A percentile compares a stretch with the other conserved stretches of the same genome.
Conservation (phyloP, 2,888 invertebrate species). For the Parasteatoda lunata region DNA sequence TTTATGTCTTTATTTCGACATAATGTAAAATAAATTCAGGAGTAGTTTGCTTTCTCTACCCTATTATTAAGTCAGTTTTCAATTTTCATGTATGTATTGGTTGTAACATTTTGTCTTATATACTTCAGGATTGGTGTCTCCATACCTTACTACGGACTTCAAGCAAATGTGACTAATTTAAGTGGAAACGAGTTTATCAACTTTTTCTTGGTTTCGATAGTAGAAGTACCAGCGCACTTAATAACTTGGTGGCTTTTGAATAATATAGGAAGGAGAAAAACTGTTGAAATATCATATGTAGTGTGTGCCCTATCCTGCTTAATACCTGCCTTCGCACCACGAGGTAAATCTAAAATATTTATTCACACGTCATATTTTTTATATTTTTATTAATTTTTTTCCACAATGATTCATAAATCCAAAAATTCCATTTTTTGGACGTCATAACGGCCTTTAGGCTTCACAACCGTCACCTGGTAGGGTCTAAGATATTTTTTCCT, state of each 20-base stretch:
- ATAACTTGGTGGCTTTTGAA: slow-evolving; percentile 78
- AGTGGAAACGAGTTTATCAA: slow-evolving; percentile 81
- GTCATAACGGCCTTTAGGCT: background rate
- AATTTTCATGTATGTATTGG: no score
- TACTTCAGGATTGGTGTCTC: slow-evolving; percentile 18
- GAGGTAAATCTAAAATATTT: slow-evolving; percentile 10
- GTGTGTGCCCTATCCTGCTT: slow-evolving; percentile 72
- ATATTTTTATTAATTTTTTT: background rate
- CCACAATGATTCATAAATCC: background rate
- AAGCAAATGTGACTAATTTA: slow-evolving; percentile 73
- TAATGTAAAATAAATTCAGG: no score
- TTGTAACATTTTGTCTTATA: no score
- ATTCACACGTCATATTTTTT: background rate
- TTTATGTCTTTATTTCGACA: no score
- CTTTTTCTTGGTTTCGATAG: slow-evolving; percentile 79
- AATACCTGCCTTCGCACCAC: slow-evolving; percentile 9
- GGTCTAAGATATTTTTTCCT: no score
- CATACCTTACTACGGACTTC: slow-evolving; percentile 27
- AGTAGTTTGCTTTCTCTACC: no score
- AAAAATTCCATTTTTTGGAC: background rate
- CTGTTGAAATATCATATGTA: slow-evolving; percentile 76
- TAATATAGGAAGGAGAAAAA: slow-evolving; percentile 77
- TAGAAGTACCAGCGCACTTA: slow-evolving; percentile 80
- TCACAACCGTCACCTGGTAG: no score
- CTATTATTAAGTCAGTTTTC: no score